phyloP scores from a whole-genome alignment of 2,888 invertebrate genomes.

The Belgica antarctica region DNA sequence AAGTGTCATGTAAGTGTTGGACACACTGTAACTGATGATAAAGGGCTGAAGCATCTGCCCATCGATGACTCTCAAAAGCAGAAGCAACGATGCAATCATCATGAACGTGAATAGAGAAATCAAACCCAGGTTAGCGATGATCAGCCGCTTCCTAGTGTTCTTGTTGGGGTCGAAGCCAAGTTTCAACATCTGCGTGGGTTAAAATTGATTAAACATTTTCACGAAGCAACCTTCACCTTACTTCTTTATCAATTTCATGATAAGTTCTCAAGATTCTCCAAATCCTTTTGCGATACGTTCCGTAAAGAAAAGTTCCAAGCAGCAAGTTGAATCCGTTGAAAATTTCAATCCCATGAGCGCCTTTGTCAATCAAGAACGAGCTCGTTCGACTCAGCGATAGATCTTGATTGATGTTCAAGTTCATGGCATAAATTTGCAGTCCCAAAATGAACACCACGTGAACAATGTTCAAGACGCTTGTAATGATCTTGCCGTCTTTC shows the following conservation, averaged over 20 bases:
- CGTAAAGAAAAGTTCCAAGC: background rate
- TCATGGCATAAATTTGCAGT: background rate
- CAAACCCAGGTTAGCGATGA: background rate
- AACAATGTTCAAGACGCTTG: background rate
- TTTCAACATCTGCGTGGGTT: background rate
- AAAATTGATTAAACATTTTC: background rate
- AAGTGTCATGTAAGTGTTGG: background rate
- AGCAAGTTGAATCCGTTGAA: conserved; percentile 3
- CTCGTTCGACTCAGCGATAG: conserved; percentile 14
- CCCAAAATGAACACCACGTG: background rate
- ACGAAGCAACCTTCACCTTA: background rate
- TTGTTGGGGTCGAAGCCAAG: background rate
- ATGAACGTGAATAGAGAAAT: background rate
- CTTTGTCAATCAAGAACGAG: conserved; percentile 18
- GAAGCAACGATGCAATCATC: background rate
- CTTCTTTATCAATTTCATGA: background rate
- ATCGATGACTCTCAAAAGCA: background rate
- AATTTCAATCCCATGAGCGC: conserved; percentile 3
- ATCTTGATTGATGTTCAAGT: background rate
- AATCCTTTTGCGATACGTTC: background rate
- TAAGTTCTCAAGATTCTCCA: conserved; percentile 11
- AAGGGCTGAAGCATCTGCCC: background rate
- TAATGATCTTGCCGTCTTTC: conserved; percentile 26
- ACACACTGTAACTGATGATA: background rate
- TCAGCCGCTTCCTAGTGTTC: background rate